Percentiles rank a stretch among this genome's conserved stretches.
Conservation (phyloP, 1,140 invertebrate species). For the Bradynema listronoti region DNA sequence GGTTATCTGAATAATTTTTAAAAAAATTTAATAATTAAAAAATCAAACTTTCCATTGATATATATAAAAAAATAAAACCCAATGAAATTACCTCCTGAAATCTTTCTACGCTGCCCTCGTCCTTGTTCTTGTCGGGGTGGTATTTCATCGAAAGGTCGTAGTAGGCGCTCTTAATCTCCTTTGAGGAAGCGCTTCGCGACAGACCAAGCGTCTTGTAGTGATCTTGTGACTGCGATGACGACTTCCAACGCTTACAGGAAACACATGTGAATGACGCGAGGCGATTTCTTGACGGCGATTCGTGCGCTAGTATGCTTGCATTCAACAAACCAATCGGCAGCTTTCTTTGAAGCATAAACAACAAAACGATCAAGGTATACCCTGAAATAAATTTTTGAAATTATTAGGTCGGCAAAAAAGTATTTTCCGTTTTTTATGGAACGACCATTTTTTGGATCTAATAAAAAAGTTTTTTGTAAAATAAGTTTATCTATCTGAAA, state of each 20-base stretch:
- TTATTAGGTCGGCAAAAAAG: no score
- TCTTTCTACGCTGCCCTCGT: conserved; percentile 29
- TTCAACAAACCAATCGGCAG: no score
- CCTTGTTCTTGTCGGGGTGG: conserved; percentile 76
- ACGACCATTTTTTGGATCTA: no score
- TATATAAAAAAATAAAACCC: conserved; percentile 7
- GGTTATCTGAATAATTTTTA: conserved; percentile 30
- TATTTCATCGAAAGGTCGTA: conserved; percentile 79
- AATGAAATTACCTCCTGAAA: conserved; percentile 37
- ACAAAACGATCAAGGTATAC: not conserved
- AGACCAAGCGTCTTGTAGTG: conserved; percentile 77
- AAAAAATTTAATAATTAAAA: conserved; percentile 19
- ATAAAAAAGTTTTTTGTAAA: no score
- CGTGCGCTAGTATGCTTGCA: no score
- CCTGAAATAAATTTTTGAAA: not conserved
- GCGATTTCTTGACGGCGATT: not conserved
- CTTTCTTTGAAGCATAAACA: no score
- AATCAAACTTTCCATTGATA: not conserved
- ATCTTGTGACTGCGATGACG: not conserved
- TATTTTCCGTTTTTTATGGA: no score
- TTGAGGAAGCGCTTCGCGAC: conserved; percentile 66
- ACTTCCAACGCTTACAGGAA: not conserved
- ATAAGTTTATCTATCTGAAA: no score
- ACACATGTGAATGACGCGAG: not conserved
- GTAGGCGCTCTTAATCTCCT: conserved; percentile 81